Conservation (phyloP, 2,888 invertebrate species). For the Diplolepis rosae region DNA sequence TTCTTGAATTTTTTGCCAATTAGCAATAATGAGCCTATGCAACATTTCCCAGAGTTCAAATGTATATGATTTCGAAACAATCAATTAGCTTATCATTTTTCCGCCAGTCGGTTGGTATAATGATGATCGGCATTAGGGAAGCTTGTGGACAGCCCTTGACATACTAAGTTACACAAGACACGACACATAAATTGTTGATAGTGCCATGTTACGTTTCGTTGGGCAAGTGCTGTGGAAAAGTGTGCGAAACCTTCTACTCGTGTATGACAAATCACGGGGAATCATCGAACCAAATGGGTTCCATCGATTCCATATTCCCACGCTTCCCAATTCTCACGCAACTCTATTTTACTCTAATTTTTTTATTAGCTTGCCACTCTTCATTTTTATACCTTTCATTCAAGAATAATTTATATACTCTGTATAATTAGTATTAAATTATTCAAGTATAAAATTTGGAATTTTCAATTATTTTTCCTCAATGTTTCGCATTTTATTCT, state of each 20-base stretch:
- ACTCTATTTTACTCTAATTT: background rate
- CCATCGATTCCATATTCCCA: slow-evolving; percentile 12
- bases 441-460: too few species aligned
- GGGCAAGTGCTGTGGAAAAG: slow-evolving; percentile 15
- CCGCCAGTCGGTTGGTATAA: slow-evolving; percentile 39
- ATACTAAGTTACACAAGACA: slow-evolving; percentile 63
- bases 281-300: background rate
- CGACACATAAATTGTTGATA: slow-evolving; percentile 39
- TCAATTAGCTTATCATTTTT: slow-evolving; percentile 58
- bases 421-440: too few species aligned
- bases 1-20: background rate
- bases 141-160: slow-evolving; percentile 66
- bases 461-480: too few species aligned
- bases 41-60: slow-evolving; percentile 18
- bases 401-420: too few species aligned
- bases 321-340: slow-evolving; percentile 19
- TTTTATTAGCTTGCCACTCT: too few species aligned
- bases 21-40: background rate
- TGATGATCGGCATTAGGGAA: slow-evolving; percentile 45
- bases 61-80: slow-evolving; percentile 45
- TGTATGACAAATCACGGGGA: slow-evolving; percentile 4
- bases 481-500: too few species aligned
- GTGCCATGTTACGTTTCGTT: slow-evolving; percentile 54
- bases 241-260: background rate
- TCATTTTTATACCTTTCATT: too few species aligned